Percentiles rank a stretch among this genome's conserved stretches.
Evolutionary conservation across 2,113 vertebrate species (phyloP).

Genomic region (Chitala chitala): DNA sequence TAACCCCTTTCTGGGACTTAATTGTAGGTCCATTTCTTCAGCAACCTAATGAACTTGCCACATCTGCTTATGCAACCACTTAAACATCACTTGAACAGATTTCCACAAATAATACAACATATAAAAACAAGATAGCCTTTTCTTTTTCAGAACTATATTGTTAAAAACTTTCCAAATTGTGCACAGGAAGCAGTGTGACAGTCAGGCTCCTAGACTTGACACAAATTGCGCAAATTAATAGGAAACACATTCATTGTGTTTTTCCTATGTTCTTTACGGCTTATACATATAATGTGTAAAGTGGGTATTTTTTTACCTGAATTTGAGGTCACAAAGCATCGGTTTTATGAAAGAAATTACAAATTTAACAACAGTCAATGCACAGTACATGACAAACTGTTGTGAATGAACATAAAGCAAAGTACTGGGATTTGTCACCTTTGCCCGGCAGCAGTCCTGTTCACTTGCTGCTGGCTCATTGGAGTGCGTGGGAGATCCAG

Average conservation of each 20-base stretch:
- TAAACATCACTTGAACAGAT: neutral
- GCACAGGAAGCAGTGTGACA: too few species aligned
- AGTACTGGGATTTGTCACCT: neutral
- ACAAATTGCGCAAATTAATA: too few species aligned
- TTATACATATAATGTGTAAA: neutral
- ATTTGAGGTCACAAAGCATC: neutral
- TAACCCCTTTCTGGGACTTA: neutral
- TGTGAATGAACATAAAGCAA: neutral
- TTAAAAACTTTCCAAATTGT: too few species aligned
- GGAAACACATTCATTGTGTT: too few species aligned
- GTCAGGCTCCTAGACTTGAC: too few species aligned
- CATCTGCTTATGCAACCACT: neutral
- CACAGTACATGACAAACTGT: neutral
- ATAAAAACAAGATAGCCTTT: neutral
- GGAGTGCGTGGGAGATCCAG: constrained; percentile 22
- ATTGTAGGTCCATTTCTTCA: neutral
- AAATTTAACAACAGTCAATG: neutral
- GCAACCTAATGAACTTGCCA: neutral
- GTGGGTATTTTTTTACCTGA: neutral
- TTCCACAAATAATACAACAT: neutral
- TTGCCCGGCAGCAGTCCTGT: constrained; percentile 1
- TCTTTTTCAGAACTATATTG: neutral
- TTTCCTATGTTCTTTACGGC: too few species aligned
- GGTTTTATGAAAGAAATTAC: neutral
- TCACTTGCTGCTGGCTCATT: constrained; percentile 8